Percentiles rank a stretch among this genome's conserved stretches.
These are phyloP conservation scores for Phoxinus dragarum DNA, from an alignment of 2,797 vertebrate genomes.

Conservation along the genomic window DNA sequence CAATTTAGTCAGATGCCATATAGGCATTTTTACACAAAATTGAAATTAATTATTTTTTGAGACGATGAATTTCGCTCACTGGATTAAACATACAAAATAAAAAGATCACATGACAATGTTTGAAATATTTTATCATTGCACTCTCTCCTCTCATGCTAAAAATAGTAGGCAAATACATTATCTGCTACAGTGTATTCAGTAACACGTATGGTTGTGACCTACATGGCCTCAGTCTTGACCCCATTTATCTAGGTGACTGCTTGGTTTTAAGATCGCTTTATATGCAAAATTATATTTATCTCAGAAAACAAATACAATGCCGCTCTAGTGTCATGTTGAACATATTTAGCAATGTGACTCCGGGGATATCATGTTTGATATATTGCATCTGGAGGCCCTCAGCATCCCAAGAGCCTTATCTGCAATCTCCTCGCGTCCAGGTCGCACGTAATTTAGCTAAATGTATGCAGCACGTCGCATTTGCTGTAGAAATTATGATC, in stretches of 20 bases:
- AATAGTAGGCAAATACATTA: not conserved
- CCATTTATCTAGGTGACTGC: not conserved
- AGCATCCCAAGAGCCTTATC: constrained; percentile 6
- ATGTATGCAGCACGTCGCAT: constrained; percentile 22
- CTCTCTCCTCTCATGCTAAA: not conserved
- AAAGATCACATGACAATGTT: not conserved
- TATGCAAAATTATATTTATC: not conserved
- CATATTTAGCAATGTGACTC: not conserved
- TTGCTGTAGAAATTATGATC: constrained; percentile 27
- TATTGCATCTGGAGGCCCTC: not conserved
- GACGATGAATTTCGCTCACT: not conserved
- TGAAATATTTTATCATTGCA: not conserved
- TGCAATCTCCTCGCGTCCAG: constrained; percentile 30
- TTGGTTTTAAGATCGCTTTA: not conserved
- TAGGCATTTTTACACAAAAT: not conserved
- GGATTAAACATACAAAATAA: not conserved
- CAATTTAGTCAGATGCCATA: not conserved
- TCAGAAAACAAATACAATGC: not conserved
- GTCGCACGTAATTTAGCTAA: constrained; percentile 25
- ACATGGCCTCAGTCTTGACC: not conserved
- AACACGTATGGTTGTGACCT: constrained; percentile 28
- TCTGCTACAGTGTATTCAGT: not conserved
- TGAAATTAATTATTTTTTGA: not conserved
- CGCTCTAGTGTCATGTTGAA: not conserved
- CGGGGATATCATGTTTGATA: not conserved